These are phyloP conservation scores for Stenotaenia linearis DNA, from an alignment of 2,888 invertebrate genomes.

Conservation along the genomic window DNA sequence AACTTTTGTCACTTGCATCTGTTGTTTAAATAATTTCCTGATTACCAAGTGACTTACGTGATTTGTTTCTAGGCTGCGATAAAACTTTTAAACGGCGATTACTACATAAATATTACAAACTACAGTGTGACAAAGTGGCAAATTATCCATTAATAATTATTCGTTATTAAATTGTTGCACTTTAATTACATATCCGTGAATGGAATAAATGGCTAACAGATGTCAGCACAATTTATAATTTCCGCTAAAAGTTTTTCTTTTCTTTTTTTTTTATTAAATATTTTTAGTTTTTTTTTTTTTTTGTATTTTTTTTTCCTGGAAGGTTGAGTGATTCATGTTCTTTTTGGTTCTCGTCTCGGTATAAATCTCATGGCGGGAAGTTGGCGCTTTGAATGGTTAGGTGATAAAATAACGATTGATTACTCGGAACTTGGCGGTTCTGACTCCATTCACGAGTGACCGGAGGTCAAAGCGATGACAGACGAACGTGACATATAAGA, in stretches of 20 bases:
- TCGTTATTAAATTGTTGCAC: neutral
- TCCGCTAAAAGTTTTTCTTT: neutral
- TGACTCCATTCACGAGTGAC: slow-evolving; percentile 23
- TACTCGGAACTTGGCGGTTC: slow-evolving; percentile 15
- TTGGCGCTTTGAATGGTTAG: slow-evolving; percentile 24
- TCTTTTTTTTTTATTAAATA: neutral
- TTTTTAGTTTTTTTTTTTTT: neutral
- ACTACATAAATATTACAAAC: neutral
- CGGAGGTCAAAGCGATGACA: slow-evolving; percentile 26
- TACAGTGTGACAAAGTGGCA: neutral
- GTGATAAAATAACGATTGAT: slow-evolving; percentile 26
- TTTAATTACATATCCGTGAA: neutral
- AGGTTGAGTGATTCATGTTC: slow-evolving; percentile 15
- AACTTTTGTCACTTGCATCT: neutral
- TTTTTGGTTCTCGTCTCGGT: neutral
- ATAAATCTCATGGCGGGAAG: slow-evolving; percentile 10
- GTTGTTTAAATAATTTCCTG: neutral
- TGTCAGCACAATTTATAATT: neutral
- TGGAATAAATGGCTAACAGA: neutral
- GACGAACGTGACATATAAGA: slow-evolving; percentile 21
- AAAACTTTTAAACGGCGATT: neutral
- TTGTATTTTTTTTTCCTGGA: neutral
- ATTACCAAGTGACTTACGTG: too few species aligned
- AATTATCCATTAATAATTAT: neutral
- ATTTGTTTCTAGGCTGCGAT: neutral